Evolutionary conservation across 2,888 invertebrate genomes (phyloP).

Genomic region (Acleris laterana): DNA sequence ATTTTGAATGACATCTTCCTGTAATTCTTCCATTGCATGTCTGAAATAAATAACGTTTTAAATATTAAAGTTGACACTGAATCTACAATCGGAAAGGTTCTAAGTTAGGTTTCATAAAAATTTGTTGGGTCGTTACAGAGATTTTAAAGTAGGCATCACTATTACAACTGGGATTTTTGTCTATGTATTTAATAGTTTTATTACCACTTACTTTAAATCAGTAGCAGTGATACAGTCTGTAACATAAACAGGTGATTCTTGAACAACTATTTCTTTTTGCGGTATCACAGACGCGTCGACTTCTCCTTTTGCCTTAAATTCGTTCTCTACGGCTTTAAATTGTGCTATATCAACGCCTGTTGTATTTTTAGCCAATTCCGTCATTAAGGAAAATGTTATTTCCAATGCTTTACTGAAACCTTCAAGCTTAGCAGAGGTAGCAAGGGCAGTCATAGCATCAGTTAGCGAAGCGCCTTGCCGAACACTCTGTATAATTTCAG

Average conservation of each 20-base stretch:
- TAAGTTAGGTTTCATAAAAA: too few relatives aligned
- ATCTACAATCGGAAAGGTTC: too few relatives aligned
- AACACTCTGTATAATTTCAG: conserved; percentile 24
- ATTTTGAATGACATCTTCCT: not conserved
- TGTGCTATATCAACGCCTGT: conserved; percentile 12
- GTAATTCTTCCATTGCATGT: not conserved
- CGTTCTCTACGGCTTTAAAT: too few relatives aligned
- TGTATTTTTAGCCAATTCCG: conserved; percentile 21
- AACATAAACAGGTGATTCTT: too few relatives aligned
- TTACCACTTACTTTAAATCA: not conserved
- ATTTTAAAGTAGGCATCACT: too few relatives aligned
- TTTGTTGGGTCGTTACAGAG: too few relatives aligned
- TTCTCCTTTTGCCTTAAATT: too few relatives aligned
- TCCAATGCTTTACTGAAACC: conserved; percentile 20
- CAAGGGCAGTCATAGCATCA: conserved; percentile 28
- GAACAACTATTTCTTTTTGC: too few relatives aligned
- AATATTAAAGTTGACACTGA: too few relatives aligned
- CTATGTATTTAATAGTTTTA: not conserved
- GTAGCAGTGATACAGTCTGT: too few relatives aligned
- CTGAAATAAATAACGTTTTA: not conserved
- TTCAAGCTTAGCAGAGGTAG: conserved; percentile 19
- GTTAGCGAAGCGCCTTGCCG: conserved; percentile 30
- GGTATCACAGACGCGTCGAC: too few relatives aligned
- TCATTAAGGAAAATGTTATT: conserved; percentile 26
- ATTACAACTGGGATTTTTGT: not conserved